Conservation (phyloP, 2,113 vertebrate genomes). For the Seriola dumerili region DNA sequence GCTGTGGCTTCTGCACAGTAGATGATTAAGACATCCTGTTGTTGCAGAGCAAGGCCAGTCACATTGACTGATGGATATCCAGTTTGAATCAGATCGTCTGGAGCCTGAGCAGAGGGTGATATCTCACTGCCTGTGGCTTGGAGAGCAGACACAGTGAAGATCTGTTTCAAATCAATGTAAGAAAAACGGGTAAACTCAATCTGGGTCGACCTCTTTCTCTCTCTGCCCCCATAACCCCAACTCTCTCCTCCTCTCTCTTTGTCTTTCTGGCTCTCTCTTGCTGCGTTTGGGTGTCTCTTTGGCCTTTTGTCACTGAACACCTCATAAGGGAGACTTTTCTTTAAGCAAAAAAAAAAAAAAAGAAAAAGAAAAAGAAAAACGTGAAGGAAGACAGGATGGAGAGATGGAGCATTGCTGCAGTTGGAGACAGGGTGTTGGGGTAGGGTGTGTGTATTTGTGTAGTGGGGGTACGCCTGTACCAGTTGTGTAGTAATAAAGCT, state of each 20-base stretch:
- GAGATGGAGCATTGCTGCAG: slow-evolving; percentile 27
- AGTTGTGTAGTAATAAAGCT: slow-evolving; percentile 79
- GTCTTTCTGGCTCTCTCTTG: slow-evolving; percentile 42
- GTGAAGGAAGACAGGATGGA: slow-evolving; percentile 39
- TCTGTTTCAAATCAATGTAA: slow-evolving; percentile 80
- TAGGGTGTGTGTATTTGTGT: slow-evolving; percentile 1
- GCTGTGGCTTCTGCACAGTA: slow-evolving; percentile 13
- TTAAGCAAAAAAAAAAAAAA: slow-evolving; percentile 37
- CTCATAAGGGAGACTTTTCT: slow-evolving; percentile 69
- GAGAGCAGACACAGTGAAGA: slow-evolving; percentile 52
- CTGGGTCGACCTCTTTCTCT: slow-evolving; percentile 57
- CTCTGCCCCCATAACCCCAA: not conserved
- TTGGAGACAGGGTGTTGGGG: slow-evolving; percentile 1
- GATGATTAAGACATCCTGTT: slow-evolving; percentile 52
- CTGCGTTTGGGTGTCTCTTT: slow-evolving; percentile 55
- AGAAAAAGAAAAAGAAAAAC: not conserved
- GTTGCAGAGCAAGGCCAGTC: slow-evolving; percentile 29
- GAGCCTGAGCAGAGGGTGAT: slow-evolving; percentile 58
- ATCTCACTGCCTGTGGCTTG: slow-evolving; percentile 69
- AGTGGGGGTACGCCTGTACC: slow-evolving; percentile 51
- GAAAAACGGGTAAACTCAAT: slow-evolving; percentile 61
- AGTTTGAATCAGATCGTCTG: slow-evolving; percentile 62
- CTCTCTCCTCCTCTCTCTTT: slow-evolving; percentile 25
- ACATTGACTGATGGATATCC: slow-evolving; percentile 59
- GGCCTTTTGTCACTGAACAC: slow-evolving; percentile 77